Conservation (phyloP, 2,113 vertebrate species). For the Lampris megalopsis region DNA sequence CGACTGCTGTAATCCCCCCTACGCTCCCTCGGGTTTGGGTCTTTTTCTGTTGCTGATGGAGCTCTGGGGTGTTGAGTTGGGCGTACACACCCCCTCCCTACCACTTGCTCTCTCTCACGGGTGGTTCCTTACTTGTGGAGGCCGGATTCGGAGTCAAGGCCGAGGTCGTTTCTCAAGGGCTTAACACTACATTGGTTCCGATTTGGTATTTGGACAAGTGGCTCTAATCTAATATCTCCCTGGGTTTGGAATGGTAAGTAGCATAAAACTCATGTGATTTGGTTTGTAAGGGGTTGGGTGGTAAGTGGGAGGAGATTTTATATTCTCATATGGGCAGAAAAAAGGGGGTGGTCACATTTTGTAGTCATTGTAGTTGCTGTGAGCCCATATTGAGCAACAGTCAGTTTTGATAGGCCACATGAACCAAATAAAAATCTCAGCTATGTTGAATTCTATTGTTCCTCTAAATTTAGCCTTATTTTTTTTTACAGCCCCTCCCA, state of each 20-base stretch:
- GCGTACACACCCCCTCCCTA: slow-evolving; percentile 76
- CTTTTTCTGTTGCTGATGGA: slow-evolving; percentile 86
- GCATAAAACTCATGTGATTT: slow-evolving; percentile 87
- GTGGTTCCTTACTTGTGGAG: slow-evolving; percentile 88
- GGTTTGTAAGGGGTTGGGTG: slow-evolving; percentile 78
- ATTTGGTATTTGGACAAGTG: slow-evolving; percentile 93
- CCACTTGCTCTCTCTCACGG: slow-evolving; percentile 78
- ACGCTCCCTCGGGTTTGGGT: slow-evolving; percentile 84
- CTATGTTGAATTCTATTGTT: not conserved
- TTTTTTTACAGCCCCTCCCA: not conserved
- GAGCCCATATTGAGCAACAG: slow-evolving; percentile 8
- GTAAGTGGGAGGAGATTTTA: slow-evolving; percentile 61
- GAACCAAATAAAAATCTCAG: not conserved
- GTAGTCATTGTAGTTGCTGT: slow-evolving; percentile 40
- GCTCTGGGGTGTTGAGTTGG: slow-evolving; percentile 81
- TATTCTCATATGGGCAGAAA: slow-evolving; percentile 34
- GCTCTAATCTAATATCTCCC: slow-evolving; percentile 92
- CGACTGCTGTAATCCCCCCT: slow-evolving; percentile 81
- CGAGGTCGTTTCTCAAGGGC: slow-evolving; percentile 85
- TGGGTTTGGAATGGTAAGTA: slow-evolving; percentile 91
- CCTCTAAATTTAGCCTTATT: not conserved
- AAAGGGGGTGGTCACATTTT: slow-evolving; percentile 23
- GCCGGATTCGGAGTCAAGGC: slow-evolving; percentile 85
- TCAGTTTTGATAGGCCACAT: not conserved
- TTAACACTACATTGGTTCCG: slow-evolving; percentile 88